phyloP scores from a whole-genome alignment of 2,888 invertebrate species.

The Dioctria linearis region DNA sequence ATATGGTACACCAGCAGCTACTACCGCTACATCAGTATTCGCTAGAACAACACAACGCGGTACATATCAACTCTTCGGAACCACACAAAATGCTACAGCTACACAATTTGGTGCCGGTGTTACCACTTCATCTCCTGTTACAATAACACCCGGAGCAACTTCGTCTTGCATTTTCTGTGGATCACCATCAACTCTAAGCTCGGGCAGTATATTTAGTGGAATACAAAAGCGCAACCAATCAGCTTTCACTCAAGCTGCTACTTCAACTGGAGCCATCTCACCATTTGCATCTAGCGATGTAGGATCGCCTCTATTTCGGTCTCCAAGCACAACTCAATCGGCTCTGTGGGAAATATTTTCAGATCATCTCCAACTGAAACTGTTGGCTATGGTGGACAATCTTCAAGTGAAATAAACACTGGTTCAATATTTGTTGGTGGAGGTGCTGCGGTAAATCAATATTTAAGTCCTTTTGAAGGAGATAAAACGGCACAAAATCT shows the following conservation, averaged over 20 bases:
- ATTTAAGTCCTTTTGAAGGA: slow-evolving; percentile 33
- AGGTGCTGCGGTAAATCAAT: slow-evolving; percentile 8
- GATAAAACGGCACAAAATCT: background rate
- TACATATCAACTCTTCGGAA: too few relatives aligned
- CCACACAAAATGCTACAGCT: background rate
- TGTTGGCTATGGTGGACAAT: background rate
- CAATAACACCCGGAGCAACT: slow-evolving; percentile 51
- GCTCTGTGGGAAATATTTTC: slow-evolving; percentile 62
- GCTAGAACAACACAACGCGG: too few relatives aligned
- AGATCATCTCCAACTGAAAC: slow-evolving; percentile 28
- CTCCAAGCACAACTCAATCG: slow-evolving; percentile 29
- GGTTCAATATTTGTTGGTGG: slow-evolving; percentile 40
- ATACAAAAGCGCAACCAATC: slow-evolving; percentile 67
- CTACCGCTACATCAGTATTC: slow-evolving; percentile 29
- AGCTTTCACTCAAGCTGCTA: slow-evolving; percentile 61
- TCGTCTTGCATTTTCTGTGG: slow-evolving; percentile 25
- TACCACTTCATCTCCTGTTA: slow-evolving; percentile 4
- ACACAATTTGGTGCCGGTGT: slow-evolving; percentile 37
- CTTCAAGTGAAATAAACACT: background rate
- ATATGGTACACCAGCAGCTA: slow-evolving; percentile 36
- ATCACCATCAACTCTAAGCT: background rate
- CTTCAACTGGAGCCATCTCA: slow-evolving; percentile 35
- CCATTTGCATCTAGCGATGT: slow-evolving; percentile 8
- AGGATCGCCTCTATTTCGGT: slow-evolving; percentile 5
- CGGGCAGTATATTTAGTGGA: slow-evolving; percentile 64